These are phyloP conservation scores for Poeciliopsis presidionis DNA, from an alignment of 2,797 vertebrate genomes.

Conservation along the genomic window DNA sequence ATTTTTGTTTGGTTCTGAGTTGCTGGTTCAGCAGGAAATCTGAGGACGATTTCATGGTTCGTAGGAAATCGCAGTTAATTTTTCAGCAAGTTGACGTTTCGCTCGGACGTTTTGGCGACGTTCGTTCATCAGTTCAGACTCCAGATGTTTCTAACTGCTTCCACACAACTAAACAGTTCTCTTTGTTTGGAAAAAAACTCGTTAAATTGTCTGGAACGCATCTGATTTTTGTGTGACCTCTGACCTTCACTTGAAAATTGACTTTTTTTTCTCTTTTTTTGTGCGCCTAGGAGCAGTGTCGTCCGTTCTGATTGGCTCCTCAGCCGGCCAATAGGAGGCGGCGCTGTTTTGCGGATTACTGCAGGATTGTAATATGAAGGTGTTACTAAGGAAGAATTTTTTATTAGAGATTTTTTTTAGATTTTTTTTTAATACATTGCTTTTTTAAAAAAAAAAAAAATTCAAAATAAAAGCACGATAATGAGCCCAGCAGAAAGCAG, in stretches of 20 bases:
- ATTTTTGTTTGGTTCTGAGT: background rate
- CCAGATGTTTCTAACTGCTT: background rate
- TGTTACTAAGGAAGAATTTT: slow-evolving; percentile 1
- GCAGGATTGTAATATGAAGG: slow-evolving; percentile 17
- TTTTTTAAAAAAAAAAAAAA: too few species aligned
- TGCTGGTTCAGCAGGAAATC: background rate
- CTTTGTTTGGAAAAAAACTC: background rate
- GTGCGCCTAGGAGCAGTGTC: slow-evolving; percentile 27
- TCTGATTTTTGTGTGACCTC: slow-evolving; percentile 2
- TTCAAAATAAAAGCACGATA: too few species aligned
- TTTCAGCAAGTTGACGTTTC: background rate
- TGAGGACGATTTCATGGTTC: background rate
- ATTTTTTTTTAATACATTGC: background rate
- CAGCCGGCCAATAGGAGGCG: slow-evolving; percentile 34
- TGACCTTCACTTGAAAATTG: slow-evolving; percentile 29
- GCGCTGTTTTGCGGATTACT: background rate
- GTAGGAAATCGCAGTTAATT: background rate
- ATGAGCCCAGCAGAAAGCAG: background rate
- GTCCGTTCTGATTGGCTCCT: background rate
- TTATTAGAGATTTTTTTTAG: background rate
- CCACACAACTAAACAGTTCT: background rate
- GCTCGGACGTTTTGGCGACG: background rate
- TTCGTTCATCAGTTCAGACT: background rate
- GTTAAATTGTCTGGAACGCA: background rate
- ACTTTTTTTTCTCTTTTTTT: background rate